Percentiles rank a stretch among this genome's conserved stretches.
Evolutionary conservation across 92 coral and sea anemone genomes (phyloP).

Genomic region (Ricordea florida): DNA sequence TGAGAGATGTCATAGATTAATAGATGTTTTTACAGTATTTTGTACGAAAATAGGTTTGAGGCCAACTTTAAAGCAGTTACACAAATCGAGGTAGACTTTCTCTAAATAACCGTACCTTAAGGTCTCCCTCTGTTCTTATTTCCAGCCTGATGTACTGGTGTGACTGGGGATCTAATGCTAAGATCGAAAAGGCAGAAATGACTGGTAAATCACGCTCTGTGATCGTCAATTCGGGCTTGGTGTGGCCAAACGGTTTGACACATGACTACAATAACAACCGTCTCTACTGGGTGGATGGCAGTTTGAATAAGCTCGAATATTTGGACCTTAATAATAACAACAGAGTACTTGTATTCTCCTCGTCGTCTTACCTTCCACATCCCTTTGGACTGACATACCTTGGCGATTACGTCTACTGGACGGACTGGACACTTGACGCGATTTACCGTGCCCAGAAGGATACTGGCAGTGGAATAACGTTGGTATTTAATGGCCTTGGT

Average conservation of each 20-base stretch:
- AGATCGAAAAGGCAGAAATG: no score
- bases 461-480: neutral
- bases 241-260: neutral
- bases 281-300: neutral
- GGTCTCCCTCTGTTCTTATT: no score
- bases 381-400: conserved; percentile 39
- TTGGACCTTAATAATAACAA: conserved; percentile 16
- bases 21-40: no score
- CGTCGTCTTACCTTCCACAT: neutral
- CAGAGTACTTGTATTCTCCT: neutral
- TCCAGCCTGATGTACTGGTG: no score
- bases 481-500: neutral
- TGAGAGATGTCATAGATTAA: no score
- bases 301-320: neutral
- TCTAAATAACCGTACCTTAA: no score
- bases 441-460: neutral
- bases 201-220: no score
- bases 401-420: conserved; percentile 31
- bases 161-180: no score
- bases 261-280: neutral
- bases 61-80: no score
- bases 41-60: no score
- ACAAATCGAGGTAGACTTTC: no score
- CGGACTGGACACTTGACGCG: neutral
- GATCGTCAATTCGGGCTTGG: neutral